These are phyloP conservation scores for Lithophane socia DNA, from an alignment of 2,888 invertebrate genomes.

Conservation along the genomic window DNA sequence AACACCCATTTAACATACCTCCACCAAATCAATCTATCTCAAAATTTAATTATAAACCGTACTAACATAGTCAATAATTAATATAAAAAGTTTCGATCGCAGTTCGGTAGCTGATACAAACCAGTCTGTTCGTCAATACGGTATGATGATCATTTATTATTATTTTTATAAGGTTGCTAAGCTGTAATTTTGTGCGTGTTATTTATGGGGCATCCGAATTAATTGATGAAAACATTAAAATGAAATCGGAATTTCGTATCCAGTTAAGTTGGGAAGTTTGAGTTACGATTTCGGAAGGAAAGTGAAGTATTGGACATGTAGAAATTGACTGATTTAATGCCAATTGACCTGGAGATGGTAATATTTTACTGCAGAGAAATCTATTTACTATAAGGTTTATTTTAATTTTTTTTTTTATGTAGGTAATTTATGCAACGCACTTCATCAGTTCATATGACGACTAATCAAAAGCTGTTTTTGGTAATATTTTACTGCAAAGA, in stretches of 20 bases:
- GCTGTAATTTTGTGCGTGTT: constrained; percentile 46
- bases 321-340: constrained; percentile 15
- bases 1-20: constrained; percentile 17
- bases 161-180: constrained; percentile 59
- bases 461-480: background rate
- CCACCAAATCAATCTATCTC: constrained; percentile 37
- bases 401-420: constrained; percentile 5
- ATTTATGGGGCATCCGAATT: constrained; percentile 59
- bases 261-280: background rate
- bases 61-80: constrained; percentile 48
- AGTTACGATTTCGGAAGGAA: constrained; percentile 6
- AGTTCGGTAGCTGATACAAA: constrained; percentile 56
- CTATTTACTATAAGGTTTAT: constrained; percentile 7
- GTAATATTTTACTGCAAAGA: background rate
- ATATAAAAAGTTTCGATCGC: constrained; percentile 41
- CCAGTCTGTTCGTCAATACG: constrained; percentile 49
- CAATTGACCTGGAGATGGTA: background rate
- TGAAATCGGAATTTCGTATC: constrained; percentile 38
- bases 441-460: background rate
- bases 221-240: constrained; percentile 64
- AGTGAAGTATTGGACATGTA: constrained; percentile 21
- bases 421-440: background rate
- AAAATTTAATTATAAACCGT: constrained; percentile 50
- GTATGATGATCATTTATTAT: constrained; percentile 58
- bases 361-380: constrained; percentile 29